phyloP scores from a whole-genome alignment of 2,888 invertebrate species.

The Nephrotoma guestfalica region DNA sequence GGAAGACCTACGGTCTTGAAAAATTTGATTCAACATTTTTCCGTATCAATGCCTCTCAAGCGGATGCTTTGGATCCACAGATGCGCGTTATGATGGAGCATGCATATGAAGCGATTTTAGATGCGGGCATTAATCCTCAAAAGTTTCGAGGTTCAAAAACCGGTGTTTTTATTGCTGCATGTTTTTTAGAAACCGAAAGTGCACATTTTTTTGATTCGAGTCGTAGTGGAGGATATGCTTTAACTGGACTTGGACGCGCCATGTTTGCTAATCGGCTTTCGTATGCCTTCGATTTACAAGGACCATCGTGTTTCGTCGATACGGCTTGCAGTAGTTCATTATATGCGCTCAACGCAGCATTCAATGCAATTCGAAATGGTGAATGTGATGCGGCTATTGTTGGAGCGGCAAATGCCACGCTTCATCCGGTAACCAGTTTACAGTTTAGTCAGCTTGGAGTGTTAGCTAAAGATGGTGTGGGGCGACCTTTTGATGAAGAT shows the following conservation, averaged over 20 bases:
- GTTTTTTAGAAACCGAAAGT: conserved; percentile 57
- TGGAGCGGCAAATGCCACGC: conserved; percentile 69
- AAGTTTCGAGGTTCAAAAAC: conserved; percentile 48
- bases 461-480: conserved; percentile 69
- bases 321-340: conserved; percentile 93
- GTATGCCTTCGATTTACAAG: conserved; percentile 73
- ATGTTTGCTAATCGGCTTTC: conserved; percentile 88
- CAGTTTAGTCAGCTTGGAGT: conserved; percentile 73
- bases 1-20: conserved; percentile 51
- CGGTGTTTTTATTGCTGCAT: conserved; percentile 60
- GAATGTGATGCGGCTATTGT: conserved; percentile 82
- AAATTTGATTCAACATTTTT: conserved; percentile 68
- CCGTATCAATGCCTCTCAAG: conserved; percentile 59
- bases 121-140: conserved; percentile 56
- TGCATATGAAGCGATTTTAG: conserved; percentile 63
- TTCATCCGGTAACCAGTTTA: conserved; percentile 75
- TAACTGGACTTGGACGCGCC: conserved; percentile 60
- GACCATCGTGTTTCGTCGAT: conserved; percentile 79
- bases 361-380: conserved; percentile 58
- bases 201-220: conserved; percentile 54
- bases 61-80: conserved; percentile 64
- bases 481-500: conserved; percentile 78
- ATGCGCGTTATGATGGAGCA: conserved; percentile 62
- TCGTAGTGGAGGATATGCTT: conserved; percentile 34
- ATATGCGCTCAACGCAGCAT: conserved; percentile 72